These are phyloP conservation scores for Tenthredo livida DNA, from an alignment of 2,888 invertebrate genomes.

Conservation along the genomic window DNA sequence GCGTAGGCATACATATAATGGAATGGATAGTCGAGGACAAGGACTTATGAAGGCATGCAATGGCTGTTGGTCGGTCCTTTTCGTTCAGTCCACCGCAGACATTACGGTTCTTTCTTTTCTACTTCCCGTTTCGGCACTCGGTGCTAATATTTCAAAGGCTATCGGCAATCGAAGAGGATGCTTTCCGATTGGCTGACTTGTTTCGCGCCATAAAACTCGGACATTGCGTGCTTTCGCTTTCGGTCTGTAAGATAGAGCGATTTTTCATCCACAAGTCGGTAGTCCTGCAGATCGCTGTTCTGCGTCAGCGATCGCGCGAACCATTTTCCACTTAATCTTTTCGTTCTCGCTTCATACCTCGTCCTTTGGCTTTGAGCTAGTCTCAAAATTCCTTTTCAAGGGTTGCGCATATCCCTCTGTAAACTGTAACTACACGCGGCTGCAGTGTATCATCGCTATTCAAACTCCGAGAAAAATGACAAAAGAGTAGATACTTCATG, in stretches of 20 bases:
- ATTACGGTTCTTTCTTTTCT: conserved; percentile 28
- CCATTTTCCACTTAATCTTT: conserved; percentile 44
- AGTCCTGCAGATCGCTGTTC: conserved; percentile 54
- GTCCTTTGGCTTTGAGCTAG: background rate
- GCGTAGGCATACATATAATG: conserved; percentile 25
- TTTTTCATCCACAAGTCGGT: conserved; percentile 65
- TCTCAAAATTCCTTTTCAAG: background rate
- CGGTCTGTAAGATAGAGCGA: conserved; percentile 61
- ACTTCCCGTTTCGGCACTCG: conserved; percentile 38
- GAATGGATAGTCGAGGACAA: conserved; percentile 25
- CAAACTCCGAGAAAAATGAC: background rate
- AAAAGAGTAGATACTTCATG: background rate
- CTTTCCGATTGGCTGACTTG: conserved; percentile 64
- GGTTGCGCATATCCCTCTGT: background rate
- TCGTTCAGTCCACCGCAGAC: conserved; percentile 20
- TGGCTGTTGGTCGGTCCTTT: conserved; percentile 22
- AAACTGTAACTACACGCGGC: background rate
- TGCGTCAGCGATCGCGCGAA: conserved; percentile 39
- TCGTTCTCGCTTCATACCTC: conserved; percentile 3
- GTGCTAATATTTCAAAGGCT: conserved; percentile 49
- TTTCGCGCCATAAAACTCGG: conserved; percentile 64
- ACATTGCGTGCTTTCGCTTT: conserved; percentile 50
- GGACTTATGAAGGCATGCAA: conserved; percentile 29
- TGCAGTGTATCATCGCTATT: background rate
- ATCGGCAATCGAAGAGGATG: conserved; percentile 56